Base-by-base conservation (phyloP, 2,113 vertebrate genomes). In the Vicugna pacos region DNA sequence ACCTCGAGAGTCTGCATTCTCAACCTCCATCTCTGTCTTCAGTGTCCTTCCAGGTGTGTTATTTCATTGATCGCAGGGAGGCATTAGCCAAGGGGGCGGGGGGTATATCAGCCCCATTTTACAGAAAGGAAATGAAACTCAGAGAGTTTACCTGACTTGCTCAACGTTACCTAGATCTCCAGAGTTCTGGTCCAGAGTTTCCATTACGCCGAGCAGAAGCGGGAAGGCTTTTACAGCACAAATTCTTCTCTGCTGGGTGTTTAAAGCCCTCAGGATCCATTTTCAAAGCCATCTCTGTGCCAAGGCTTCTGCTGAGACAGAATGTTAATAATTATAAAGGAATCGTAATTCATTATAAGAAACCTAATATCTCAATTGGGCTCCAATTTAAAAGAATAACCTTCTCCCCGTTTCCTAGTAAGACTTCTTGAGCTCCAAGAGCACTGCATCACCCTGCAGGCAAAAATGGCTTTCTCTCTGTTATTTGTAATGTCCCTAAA, bases 341-440 rank as follows among this genome's bases (percentile, higher is more conserved):
- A 67, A 72, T 19, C 54, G 19, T 19, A 13, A 30, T 69, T 96
- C 62, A 58, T 69, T 65, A 28, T 46, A 87, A 73, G 56, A 17
- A 73, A 30, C 58, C 24, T 69, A 75, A 35, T 52, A 35, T 88
- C 28, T 84, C 42, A 52, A 2, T 48, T 14, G 14, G 32, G 46
- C 32, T 94, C 46, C 28, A 91, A 9, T 79, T 19, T 96, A n/a
- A 96, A 58, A 91, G 84, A 82, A 91, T 5, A n/a, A 81, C 26
- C 11, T 48, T 80, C 54, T 91, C 10, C 58, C 13, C 10, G 77
- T 77, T 90, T 42, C 58, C 48, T 77, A 76, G n/a, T 58, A 60
- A 95, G 30, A 12, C 9, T 79, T 93, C 13, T 50, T n/a, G 38
- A 89, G 16, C 8, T 81, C 32, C 56, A 48, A 52, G 24, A 56